Evolutionary conservation across 2,888 invertebrate genomes (phyloP).

Genomic region (Selenia dentaria): DNA sequence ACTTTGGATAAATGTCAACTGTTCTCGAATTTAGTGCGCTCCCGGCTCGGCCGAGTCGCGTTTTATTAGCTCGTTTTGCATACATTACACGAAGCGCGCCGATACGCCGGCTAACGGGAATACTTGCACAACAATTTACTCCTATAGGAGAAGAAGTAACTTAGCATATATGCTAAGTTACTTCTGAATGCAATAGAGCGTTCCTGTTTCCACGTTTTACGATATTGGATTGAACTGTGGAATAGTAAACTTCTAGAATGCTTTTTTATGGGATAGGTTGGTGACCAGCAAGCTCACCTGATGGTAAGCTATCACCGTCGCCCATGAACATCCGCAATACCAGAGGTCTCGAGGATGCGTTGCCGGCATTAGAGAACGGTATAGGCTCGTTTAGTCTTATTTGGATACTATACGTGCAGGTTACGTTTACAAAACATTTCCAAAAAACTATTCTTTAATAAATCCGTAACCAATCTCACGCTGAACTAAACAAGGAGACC

Average conservation of each 20-base stretch:
- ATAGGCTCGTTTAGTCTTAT: too few species aligned
- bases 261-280: too few species aligned
- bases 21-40: conserved; percentile 75
- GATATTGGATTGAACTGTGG: neutral
- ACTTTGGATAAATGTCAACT: conserved; percentile 82
- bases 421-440: too few species aligned
- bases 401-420: too few species aligned
- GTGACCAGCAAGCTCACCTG: too few species aligned
- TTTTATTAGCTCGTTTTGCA: conserved; percentile 79
- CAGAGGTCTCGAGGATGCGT: too few species aligned
- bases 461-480: neutral
- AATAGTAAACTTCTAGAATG: neutral
- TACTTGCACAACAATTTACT: conserved; percentile 46
- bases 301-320: too few species aligned
- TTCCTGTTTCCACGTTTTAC: conserved; percentile 1
- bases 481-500: neutral
- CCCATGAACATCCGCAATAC: too few species aligned
- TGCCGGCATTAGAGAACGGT: too few species aligned
- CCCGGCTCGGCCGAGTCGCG: conserved; percentile 61
- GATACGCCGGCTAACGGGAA: conserved; percentile 51
- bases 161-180: conserved; percentile 27
- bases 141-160: too few species aligned
- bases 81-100: conserved; percentile 63
- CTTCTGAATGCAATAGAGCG: conserved; percentile 25
- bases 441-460: too few species aligned